phyloP scores from a whole-genome alignment of 2,888 invertebrate species.

The Oscheius sp. region DNA sequence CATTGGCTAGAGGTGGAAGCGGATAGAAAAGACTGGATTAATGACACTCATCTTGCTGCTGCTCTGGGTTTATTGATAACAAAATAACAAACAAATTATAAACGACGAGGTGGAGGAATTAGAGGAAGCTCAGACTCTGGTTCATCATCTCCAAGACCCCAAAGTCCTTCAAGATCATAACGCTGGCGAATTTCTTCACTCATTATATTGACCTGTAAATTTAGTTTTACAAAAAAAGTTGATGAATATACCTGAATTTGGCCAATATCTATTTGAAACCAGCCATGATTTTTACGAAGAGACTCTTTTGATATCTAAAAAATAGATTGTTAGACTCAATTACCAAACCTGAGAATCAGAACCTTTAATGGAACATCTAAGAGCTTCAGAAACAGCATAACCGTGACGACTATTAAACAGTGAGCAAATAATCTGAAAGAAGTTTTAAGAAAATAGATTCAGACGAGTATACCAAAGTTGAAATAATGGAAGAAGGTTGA shows the following conservation, averaged over 20 bases:
- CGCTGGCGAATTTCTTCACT: slow-evolving; percentile 19
- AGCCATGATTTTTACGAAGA: slow-evolving; percentile 15
- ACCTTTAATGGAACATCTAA: slow-evolving; percentile 1
- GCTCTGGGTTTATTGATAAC: neutral
- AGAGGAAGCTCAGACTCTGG: slow-evolving; percentile 13
- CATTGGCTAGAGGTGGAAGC: slow-evolving; percentile 3
- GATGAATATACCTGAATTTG: slow-evolving; percentile 10
- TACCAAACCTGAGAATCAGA: neutral
- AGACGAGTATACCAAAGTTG: neutral
- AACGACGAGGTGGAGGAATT: slow-evolving; percentile 19
- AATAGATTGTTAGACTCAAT: neutral
- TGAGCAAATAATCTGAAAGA: slow-evolving; percentile 24
- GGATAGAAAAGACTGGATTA: slow-evolving; percentile 16
- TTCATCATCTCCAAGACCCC: slow-evolving; percentile 27
- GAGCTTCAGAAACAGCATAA: slow-evolving; percentile 7
- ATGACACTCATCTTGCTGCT: slow-evolving; percentile 3
- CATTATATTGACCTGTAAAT: slow-evolving; percentile 30
- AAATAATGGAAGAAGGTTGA: neutral
- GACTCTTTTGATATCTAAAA: slow-evolving; percentile 13
- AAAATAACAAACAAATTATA: neutral
- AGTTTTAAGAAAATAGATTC: neutral
- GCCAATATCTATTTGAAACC: slow-evolving; percentile 29
- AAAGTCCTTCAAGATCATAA: slow-evolving; percentile 31
- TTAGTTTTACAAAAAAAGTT: neutral
- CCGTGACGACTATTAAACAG: slow-evolving; percentile 32